Evolutionary conservation across 2,113 vertebrate species (phyloP).

Genomic region (Calyptommatus sinebrachiatus): DNA sequence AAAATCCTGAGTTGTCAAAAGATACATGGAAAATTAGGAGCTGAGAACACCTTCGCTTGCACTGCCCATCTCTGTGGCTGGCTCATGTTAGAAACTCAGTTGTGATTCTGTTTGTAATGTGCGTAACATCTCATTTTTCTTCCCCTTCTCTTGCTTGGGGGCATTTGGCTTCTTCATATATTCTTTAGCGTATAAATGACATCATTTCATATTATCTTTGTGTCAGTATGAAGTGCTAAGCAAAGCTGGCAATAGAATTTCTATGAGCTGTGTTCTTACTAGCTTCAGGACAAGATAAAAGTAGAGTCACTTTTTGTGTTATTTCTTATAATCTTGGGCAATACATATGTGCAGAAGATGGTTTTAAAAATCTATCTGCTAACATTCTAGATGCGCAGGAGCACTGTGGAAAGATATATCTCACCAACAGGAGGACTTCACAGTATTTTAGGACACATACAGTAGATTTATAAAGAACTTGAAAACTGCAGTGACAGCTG

Average conservation of each 20-base stretch:
- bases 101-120: neutral
- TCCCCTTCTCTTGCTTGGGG: neutral
- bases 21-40: neutral
- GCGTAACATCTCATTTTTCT: neutral
- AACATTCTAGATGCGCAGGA: no score
- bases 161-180: neutral
- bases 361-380: no score
- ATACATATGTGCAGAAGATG: neutral
- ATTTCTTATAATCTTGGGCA: neutral
- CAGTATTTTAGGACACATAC: no score
- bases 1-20: neutral
- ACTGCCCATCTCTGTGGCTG: neutral
- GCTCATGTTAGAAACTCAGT: neutral
- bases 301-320: neutral
- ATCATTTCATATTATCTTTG: neutral
- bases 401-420: no score
- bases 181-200: neutral
- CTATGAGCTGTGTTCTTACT: neutral
- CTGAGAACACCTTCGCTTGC: neutral
- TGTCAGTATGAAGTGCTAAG: no score
- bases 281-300: neutral
- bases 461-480: no score
- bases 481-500: no score
- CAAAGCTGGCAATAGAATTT: neutral
- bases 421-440: no score